Evolutionary conservation across 92 coral and sea anemone genomes (phyloP), one percentile per base, ranked within the genome.

Genomic region (Bergia puertoricense): DNA sequence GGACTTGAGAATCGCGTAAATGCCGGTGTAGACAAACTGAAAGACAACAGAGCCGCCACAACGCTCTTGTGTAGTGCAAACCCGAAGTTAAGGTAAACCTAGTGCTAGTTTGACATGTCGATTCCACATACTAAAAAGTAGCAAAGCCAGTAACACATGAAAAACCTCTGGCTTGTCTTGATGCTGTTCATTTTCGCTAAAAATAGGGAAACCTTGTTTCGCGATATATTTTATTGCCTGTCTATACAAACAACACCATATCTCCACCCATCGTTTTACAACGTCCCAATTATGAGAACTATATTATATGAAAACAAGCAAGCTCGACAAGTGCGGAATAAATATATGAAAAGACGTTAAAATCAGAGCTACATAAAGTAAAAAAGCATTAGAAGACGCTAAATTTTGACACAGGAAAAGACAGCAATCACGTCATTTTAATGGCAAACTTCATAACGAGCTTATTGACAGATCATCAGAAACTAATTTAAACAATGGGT

Each of bases 211-310:
- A 51, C 72, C 1, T 66, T 56, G 71, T 16, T 39, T 30, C 42
- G 71, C 41, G 41, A 80, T 57, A 6, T 56, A 48, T 16, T 36
- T 23, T 18, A 56, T 42, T 13, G 38, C 22, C 42, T 13, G 62
- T 42, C 40, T 48, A 56, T 51, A 8, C 56, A 38, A 80, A 51
- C 23, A 57, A 38, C 8, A 39, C 23, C n/a, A 56, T 37, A 18
- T 54, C 72, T 23, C 85, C 72, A 51, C 85, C 72, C 85, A 80
- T 56, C 72, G 68, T n/a, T 3, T 80, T 38, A 51, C 16, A 11
- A 54, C 59, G 16, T 54, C 59, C 16, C 2, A 54, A 54, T 11
- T 54, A 18, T 10, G 0, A 54, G 14, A 80, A 56, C 18, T 36
- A 7, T 36, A 22, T 10, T 48, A 13, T 39, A 5, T 18, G 20